Conservation (phyloP, 2,888 invertebrate species). For the Tetragonula carbonaria region DNA sequence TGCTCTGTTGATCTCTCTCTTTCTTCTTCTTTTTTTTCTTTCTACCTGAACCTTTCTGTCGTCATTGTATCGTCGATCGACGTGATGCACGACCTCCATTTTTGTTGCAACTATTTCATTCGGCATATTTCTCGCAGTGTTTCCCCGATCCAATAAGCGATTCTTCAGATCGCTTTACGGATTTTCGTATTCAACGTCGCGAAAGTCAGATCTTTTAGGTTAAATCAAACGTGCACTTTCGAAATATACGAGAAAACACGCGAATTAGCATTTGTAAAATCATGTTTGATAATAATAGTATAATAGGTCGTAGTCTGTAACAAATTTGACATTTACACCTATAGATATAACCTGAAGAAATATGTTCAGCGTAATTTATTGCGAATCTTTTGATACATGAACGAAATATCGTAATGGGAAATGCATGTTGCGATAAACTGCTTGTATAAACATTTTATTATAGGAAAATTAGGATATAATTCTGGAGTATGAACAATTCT, state of each 20-base stretch:
- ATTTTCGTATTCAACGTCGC: constrained; percentile 4
- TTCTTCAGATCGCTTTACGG: constrained; percentile 17
- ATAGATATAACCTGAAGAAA: constrained; percentile 52
- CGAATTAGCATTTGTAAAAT: constrained; percentile 41
- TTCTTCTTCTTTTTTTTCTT: constrained; percentile 23
- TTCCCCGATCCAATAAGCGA: constrained; percentile 10
- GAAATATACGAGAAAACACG: constrained; percentile 1
- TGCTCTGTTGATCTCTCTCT: constrained; percentile 27
- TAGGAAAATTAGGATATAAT: background rate
- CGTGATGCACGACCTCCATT: constrained; percentile 59
- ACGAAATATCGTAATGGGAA: constrained; percentile 11
- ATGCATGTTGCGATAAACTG: background rate
- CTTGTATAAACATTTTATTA: background rate
- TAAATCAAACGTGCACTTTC: constrained; percentile 34
- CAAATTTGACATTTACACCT: constrained; percentile 54
- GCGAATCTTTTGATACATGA: constrained; percentile 3
- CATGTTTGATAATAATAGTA: constrained; percentile 43
- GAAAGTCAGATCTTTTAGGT: constrained; percentile 37
- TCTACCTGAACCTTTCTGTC: constrained; percentile 41
- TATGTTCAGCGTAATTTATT: constrained; percentile 30
- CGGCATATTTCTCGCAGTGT: constrained; percentile 47
- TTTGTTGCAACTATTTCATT: constrained; percentile 57
- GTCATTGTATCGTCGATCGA: constrained; percentile 50
- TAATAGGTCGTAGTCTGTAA: constrained; percentile 44
- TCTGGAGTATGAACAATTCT: constrained; percentile 11